Base-by-base conservation (phyloP, 1,140 invertebrate species). In the Listronotus oregonensis region DNA sequence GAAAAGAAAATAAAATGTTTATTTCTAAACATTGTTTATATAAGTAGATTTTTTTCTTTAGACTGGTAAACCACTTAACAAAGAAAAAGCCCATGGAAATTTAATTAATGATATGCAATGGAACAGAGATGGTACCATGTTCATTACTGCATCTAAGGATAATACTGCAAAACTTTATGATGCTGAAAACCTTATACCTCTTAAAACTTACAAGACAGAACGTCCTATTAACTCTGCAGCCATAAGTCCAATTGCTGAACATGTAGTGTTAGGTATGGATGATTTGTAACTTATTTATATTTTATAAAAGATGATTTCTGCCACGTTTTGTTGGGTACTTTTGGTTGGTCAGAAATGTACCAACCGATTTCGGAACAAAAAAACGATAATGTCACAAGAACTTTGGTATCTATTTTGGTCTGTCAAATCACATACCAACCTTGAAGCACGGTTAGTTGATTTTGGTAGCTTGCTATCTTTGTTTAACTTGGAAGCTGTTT, bases 121-220 rank as follows among this genome's bases (percentile, higher is more conserved):
- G 66, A 94, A 90, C 42, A 92, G 92, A 74, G 96, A 99, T 79
- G 88, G 90, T 15, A 94, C 92, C 3, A 96, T 98, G 93, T 93
- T 98, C 74, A 93, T 99, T 12, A 96, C 96, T 5, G 95, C 96
- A 4, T 97, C 94, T 0, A 94, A 96, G 80, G 96, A 98, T 81
- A 87, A 90, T 65, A 95, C 95, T 12, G 92, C 96, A 0, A 97
- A 96, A 80, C 81, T 98, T 1, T 98, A 98, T 81, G 95, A 98
- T 78, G 88, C 89, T 8, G 88, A 90, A 40, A 89, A 90, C 9
- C 80, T 99, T 17, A 86, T 94, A 77, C 85, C 89, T 17, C 77
- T 98, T 32, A 99, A 98, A 79, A 92, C 92, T 7, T 99, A 96
- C 79, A 96, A 96, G 80, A 98, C 96, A 12, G 96, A 98, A 75